Base-by-base conservation (phyloP, 2,113 vertebrate species). In the Chloebia gouldiae region DNA sequence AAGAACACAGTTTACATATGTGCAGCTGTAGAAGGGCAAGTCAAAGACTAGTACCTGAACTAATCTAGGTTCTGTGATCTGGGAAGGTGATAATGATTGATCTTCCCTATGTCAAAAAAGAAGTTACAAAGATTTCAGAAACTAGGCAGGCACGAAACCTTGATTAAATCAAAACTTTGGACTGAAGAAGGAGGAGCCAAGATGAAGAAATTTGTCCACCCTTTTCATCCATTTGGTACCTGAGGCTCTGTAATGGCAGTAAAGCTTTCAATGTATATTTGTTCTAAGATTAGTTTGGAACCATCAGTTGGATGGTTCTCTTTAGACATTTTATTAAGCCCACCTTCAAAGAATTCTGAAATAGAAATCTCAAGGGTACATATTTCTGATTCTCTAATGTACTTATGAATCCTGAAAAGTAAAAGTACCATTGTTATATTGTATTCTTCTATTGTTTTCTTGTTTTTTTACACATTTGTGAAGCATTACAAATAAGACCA, bases 231-330 rank as follows among this genome's bases (percentile, higher is more conserved):
- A 8, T n/a, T 4, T 83, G 66, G 5, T 76, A 49, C 9, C 31
- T 30, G 40, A 61, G 50, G 31, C 50, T 91, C 25, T 57, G 20
- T 49, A 63, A 33, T 59, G 7, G 11, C 66, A 79, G 10, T 75
- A 68, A 45, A 79, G 66, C 4, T 61, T 65, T 25, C 0, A 0
- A 5, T 61, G 19, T 57, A 1, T 59, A 8, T 61, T 78, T 87
- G 22, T 49, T 70, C 57, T 69, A 44, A 57, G 44, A 56, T 64
- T 7, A 40, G 15, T 80, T 54, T 83, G 70, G 37, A 65, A 49
- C 83, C 8, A 10, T 82, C 44, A 54, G 4, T n/a, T 60, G 22
- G 21, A 19, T 83, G 20, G 8, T 51, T 75, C 12, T 72, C 18
- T 44, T 89, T 8, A 65, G 64, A 22, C 4, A 9, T 64, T 77